Percentiles rank a stretch among this genome's conserved stretches.
Evolutionary conservation across 2,888 invertebrate species (phyloP).

Genomic region (Cephus spinipes): DNA sequence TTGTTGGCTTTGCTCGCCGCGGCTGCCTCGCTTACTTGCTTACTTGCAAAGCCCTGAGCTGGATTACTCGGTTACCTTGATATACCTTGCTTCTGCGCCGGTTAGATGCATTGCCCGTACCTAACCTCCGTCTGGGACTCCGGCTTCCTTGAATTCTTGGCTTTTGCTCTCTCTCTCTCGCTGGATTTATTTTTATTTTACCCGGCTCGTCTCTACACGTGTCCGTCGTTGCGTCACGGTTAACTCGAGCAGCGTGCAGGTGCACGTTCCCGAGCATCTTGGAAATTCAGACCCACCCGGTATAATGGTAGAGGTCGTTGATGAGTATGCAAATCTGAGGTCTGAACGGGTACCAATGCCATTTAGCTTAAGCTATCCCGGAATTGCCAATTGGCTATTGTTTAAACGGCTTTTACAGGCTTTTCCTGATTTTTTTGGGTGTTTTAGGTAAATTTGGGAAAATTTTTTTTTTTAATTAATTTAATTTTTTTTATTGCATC

Average conservation of each 20-base stretch:
- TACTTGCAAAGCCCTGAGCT: neutral
- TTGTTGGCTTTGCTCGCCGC: neutral
- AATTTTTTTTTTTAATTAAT: no score
- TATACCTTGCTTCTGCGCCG: neutral
- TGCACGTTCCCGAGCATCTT: slow-evolving; percentile 14
- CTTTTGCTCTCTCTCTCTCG: neutral
- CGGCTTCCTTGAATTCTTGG: neutral
- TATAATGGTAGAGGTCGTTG: slow-evolving; percentile 2
- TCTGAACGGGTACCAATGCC: neutral
- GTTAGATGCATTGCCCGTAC: neutral
- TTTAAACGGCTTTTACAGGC: neutral
- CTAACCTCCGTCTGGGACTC: neutral
- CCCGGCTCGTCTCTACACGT: neutral
- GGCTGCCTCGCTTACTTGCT: neutral
- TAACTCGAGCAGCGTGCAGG: neutral
- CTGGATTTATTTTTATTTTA: slow-evolving; percentile 5
- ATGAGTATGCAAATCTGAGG: slow-evolving; percentile 11
- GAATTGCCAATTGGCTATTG: neutral
- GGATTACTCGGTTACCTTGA: neutral
- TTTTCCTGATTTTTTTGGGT: no score
- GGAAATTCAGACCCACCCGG: slow-evolving; percentile 21
- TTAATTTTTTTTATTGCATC: no score
- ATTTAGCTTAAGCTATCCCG: neutral
- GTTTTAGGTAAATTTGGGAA: no score
- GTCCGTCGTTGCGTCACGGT: slow-evolving; percentile 2